Conservation (phyloP, 2,113 vertebrate species). For the Amazona guildingii region DNA sequence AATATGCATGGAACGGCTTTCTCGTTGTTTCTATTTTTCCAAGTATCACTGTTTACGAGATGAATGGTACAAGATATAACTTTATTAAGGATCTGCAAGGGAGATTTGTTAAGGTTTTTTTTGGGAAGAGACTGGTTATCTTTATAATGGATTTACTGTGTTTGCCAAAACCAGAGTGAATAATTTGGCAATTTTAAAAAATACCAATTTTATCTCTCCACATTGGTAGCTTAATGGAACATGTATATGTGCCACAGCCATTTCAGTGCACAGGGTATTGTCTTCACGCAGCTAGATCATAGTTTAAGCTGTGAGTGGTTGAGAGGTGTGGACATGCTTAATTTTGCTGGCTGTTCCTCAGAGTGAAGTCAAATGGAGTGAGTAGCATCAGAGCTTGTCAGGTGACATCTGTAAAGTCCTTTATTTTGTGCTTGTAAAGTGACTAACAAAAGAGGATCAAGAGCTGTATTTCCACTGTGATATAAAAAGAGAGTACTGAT, state of each 20-base stretch:
- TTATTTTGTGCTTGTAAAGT: neutral
- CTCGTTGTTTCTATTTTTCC: neutral
- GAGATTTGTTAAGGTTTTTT: neutral
- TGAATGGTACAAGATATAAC: neutral
- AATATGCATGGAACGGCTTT: neutral
- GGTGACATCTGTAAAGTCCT: neutral
- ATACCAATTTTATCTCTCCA: neutral
- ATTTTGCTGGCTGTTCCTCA: neutral
- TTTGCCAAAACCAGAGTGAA: neutral
- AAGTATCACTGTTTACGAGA: slow-evolving; percentile 11
- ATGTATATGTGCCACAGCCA: neutral
- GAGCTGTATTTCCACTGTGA: neutral
- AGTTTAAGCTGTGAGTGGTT: neutral
- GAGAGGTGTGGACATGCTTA: neutral
- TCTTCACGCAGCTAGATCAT: neutral
- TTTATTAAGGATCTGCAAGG: neutral
- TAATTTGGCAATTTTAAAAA: neutral
- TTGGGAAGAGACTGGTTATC: neutral
- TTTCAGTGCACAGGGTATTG: neutral
- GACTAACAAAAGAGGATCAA: neutral
- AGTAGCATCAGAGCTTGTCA: neutral
- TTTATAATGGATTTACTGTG: neutral
- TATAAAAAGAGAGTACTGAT: neutral
- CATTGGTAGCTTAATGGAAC: neutral
- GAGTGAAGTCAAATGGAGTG: neutral